These are phyloP conservation scores for Syrphus vitripennis DNA, from an alignment of 2,888 invertebrate species.

Conservation along the genomic window DNA sequence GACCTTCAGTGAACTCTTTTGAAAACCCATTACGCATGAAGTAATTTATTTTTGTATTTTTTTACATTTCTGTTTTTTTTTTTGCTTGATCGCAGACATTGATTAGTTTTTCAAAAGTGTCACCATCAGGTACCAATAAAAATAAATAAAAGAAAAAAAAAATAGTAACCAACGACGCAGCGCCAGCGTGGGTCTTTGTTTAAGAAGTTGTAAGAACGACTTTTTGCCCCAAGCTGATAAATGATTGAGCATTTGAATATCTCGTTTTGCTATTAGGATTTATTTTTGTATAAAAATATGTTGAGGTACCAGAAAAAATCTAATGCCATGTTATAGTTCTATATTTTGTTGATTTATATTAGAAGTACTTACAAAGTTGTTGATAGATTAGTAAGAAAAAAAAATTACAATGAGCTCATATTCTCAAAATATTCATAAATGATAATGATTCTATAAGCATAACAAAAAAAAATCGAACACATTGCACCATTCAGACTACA, in stretches of 20 bases:
- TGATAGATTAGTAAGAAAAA: neutral
- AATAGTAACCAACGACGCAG: neutral
- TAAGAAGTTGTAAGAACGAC: slow-evolving; percentile 18
- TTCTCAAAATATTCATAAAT: neutral
- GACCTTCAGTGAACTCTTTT: slow-evolving; percentile 16
- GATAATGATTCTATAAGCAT: neutral
- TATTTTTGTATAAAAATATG: neutral
- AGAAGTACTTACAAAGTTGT: neutral
- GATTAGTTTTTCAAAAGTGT: slow-evolving; percentile 35
- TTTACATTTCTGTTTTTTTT: neutral
- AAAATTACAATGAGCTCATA: neutral
- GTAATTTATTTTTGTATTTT: neutral
- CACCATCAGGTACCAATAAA: neutral
- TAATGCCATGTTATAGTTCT: neutral
- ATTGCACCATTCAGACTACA: neutral
- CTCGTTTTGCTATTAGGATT: neutral
- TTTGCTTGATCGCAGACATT: slow-evolving; percentile 19
- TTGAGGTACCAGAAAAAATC: neutral
- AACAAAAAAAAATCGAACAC: neutral
- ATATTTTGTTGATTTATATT: neutral
- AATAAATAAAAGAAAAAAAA: slow-evolving; percentile 10
- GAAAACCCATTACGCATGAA: slow-evolving; percentile 5
- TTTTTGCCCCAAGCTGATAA: slow-evolving; percentile 4
- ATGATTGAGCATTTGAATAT: neutral
- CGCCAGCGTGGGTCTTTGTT: slow-evolving; percentile 12